phyloP scores from a whole-genome alignment of 2,888 invertebrate species.

The Hesperia comma region DNA sequence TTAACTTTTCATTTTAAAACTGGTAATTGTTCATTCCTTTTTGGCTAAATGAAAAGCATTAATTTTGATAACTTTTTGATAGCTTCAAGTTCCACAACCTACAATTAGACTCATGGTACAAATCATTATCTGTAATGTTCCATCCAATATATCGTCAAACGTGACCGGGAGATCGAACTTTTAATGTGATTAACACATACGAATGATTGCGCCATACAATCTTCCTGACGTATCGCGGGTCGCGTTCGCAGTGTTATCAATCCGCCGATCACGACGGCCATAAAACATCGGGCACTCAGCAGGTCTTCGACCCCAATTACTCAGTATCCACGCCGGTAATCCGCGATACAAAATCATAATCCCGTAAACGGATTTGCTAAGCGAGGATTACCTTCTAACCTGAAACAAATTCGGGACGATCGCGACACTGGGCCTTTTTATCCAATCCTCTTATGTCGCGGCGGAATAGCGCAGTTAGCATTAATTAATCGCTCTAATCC shows the following conservation, averaged over 20 bases:
- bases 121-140: too few species aligned
- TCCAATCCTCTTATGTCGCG: slow-evolving; percentile 34
- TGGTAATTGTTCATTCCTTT: too few species aligned
- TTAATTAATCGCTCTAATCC: slow-evolving; percentile 34
- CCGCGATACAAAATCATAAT: slow-evolving; percentile 20
- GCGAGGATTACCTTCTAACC: slow-evolving; percentile 28
- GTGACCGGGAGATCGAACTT: too few species aligned
- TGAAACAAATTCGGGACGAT: slow-evolving; percentile 15
- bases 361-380: slow-evolving; percentile 26
- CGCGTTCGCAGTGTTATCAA: background rate
- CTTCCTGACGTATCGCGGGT: background rate
- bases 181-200: too few species aligned
- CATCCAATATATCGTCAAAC: too few species aligned
- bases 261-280: background rate
- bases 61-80: too few species aligned
- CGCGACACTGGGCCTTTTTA: slow-evolving; percentile 24
- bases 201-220: too few species aligned
- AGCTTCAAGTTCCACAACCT: too few species aligned
- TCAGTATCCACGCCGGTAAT: background rate
- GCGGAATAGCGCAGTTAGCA: slow-evolving; percentile 31
- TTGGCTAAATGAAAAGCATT: too few species aligned
- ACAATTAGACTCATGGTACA: too few species aligned
- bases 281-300: background rate
- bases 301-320: slow-evolving; percentile 4
- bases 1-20: too few species aligned